Conservation (phyloP, 2,113 vertebrate genomes). For the Pseudorhombus dupliciocellatus region DNA sequence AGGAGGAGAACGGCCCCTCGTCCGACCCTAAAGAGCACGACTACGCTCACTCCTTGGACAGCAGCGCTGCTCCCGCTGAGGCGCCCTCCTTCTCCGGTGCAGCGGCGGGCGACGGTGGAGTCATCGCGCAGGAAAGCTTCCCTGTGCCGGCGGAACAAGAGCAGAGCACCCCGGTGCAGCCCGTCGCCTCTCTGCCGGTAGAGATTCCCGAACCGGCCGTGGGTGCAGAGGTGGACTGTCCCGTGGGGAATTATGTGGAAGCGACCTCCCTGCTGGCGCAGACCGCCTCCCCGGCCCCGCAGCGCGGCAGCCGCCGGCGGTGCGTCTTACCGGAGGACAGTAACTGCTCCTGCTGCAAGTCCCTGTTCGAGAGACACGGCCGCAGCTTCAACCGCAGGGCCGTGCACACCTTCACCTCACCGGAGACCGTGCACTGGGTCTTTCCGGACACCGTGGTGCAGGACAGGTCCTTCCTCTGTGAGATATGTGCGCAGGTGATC, state of each 20-base stretch:
- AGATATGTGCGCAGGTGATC: conserved; percentile 68
- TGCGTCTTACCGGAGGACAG: conserved; percentile 50
- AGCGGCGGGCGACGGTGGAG: not conserved
- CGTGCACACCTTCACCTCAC: conserved; percentile 69
- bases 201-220: conserved; percentile 47
- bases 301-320: not conserved
- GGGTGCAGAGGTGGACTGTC: conserved; percentile 66
- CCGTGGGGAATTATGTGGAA: conserved; percentile 11
- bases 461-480: conserved; percentile 69
- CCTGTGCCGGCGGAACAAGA: not conserved
- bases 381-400: conserved; percentile 71
- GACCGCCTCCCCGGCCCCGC: accelerated
- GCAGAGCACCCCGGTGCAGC: not conserved
- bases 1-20: not conserved
- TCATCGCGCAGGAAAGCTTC: not conserved
- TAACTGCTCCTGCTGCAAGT: conserved; percentile 57
- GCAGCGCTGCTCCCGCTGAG: not conserved
- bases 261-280: not conserved
- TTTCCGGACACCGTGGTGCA: conserved; percentile 52
- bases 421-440: conserved; percentile 63
- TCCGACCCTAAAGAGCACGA: conserved; percentile 64
- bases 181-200: not conserved
- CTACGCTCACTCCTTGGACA: conserved; percentile 49
- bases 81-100: not conserved
- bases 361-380: conserved; percentile 66